Base-by-base conservation (phyloP, 1,140 invertebrate genomes). In the Diploscapter pachys region DNA sequence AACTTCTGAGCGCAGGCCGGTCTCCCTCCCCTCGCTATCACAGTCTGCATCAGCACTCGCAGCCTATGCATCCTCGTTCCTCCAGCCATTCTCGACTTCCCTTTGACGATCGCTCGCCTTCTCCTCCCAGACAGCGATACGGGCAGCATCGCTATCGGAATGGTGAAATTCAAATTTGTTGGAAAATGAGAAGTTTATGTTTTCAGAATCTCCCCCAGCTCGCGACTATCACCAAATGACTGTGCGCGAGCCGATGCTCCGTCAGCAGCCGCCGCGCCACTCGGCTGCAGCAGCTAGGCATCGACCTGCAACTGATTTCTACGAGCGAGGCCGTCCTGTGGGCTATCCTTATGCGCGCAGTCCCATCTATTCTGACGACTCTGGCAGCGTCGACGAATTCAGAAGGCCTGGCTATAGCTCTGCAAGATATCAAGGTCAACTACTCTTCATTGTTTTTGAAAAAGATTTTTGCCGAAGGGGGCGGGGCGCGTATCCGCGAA, bases 181-280 rank as follows among this genome's bases (percentile, higher is more conserved):
- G 9, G 8, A 9, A 65, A 65, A 65, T 56, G 9, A 9, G 52
- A 69, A 69, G 52, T 6, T 69, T 69, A 13, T 75, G 5, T 5
- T 66, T 76, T 56, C 63, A 76, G 75, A 76, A 56, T 76, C 75
- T 3, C 75, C 75, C 6, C 75, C 75, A 56, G 61, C 69, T 66
- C 72, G 69, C 61, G 63, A 65, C 59, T 76, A 69, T 50, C 69
- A 72, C 61, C 75, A 63, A 67, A 74, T 74, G 73, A 69, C 73
- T 5, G 64, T 74, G 5, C 54, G 73, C 8, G 73, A 74, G 53
- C 73, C 73, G n/a, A 56, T 74, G 56, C 65, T 67, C 61, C 31
- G 13, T 2, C 66, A 55, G 11, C 53, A 71, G 57, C 66, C 52
- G 6, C 57, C 5, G 71, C 53, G 55, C 13, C 62, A 71, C 66